Percentiles rank a stretch among this genome's conserved stretches.
These are phyloP conservation scores for Hiodon alosoides DNA, from an alignment of 2,113 vertebrate genomes.

Conservation along the genomic window DNA sequence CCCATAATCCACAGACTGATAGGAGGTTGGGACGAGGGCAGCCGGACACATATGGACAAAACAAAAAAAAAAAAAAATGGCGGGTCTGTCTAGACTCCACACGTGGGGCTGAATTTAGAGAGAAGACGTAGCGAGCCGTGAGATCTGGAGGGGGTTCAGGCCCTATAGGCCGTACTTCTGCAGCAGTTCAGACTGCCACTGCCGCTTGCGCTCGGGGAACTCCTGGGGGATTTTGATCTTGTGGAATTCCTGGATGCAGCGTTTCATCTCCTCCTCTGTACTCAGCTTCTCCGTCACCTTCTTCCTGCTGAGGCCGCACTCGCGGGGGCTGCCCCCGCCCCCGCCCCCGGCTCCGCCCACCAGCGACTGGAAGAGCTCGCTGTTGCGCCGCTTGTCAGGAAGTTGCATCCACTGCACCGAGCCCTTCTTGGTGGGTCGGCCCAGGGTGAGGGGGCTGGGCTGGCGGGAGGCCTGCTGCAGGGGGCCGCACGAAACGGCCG, in stretches of 20 bases:
- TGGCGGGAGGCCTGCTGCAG: slow-evolving; percentile 64
- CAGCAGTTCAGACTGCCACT: slow-evolving; percentile 83
- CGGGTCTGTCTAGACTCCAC: background rate
- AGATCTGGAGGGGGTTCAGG: background rate
- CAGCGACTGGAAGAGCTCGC: slow-evolving; percentile 84
- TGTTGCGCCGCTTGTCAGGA: slow-evolving; percentile 81
- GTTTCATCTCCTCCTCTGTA: slow-evolving; percentile 82
- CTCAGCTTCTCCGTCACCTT: slow-evolving; percentile 78
- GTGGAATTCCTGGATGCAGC: slow-evolving; percentile 84
- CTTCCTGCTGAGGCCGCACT: slow-evolving; percentile 76
- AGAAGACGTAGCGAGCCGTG: background rate
- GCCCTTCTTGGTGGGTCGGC: slow-evolving; percentile 75
- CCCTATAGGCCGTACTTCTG: slow-evolving; percentile 81
- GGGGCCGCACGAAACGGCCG: slow-evolving; percentile 38
- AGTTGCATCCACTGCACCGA: slow-evolving; percentile 75
- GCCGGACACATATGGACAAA: background rate
- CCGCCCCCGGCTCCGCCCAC: slow-evolving; percentile 58
- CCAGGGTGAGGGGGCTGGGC: slow-evolving; percentile 76
- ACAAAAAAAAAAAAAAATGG: background rate
- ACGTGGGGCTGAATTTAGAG: background rate
- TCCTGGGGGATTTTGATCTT: slow-evolving; percentile 82
- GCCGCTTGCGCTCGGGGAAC: slow-evolving; percentile 80
- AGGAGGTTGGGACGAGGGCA: background rate
- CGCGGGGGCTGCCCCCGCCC: slow-evolving; percentile 54
- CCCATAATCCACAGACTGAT: too few relatives aligned